Evolutionary conservation across 2,113 vertebrate species (phyloP), one percentile per base, ranked within the genome.

Genomic region (Thryonomys swinderianus): DNA sequence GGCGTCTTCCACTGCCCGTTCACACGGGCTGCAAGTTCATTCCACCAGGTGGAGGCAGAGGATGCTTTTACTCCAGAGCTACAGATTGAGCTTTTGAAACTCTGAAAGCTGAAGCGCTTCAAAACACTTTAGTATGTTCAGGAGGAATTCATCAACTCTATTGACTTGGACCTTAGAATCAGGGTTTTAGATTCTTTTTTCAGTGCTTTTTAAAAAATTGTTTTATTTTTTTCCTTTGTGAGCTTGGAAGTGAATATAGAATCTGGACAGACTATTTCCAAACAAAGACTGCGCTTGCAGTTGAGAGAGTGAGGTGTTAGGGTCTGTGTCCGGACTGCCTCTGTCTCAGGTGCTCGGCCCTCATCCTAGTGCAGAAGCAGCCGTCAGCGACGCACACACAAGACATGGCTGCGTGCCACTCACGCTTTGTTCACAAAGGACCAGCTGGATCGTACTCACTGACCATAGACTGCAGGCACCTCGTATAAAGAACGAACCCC

Each of bases 11-110:
- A 4, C 40, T 55, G 59, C 13, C 1, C 4, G 16, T 23, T 57
- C 57, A 27, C 14, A 40, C 4, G 40, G 87, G 48, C 61, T 57
- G 2, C 40, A 13, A 5, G n/a, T 16, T 51, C 40, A 32, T 17
- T 88, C 93, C 82, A 74, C 79, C 76, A 95, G 93, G 59, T 84
- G 91, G 93, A 94, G 88, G 80, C 91, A 91, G 69, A 95, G 84
- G 25, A 86, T 62, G 14, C 18, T 64, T 95, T 85, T 80, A 85
- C 66, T 10, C 42, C 55, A 73, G 61, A 30, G 30, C 34, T 32
- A 23, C 59, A 66, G 12, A 18, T 18, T 53, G 69, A 42, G 7
- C 45, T 1, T 25, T 45, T 51, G 17, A 53, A 84, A 74, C 27
- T 37, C 67, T 45, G 10, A 23, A 76, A 62, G 27, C 66, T 17